Conservation (phyloP, 2,113 vertebrate species). For the Odocoileus hemionus region DNA sequence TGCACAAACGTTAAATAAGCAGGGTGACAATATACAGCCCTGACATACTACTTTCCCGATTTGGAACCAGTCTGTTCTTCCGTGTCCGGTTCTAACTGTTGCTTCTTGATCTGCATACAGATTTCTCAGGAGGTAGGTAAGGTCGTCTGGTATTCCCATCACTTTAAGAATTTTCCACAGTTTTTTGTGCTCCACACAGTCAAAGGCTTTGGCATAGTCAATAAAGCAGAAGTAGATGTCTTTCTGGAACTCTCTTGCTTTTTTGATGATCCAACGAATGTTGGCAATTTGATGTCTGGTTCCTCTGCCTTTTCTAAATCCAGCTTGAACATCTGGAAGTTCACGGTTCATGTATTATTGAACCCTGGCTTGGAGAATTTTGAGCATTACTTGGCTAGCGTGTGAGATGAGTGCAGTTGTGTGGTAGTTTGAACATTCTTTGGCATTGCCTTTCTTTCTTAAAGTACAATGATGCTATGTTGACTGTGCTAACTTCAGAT, state of each 20-base stretch:
- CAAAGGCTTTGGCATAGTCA: neutral
- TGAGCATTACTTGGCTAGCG: neutral
- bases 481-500: neutral
- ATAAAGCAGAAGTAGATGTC: neutral
- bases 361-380: neutral
- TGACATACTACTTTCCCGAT: neutral
- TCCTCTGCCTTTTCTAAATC: neutral
- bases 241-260: neutral
- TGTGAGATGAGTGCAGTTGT: neutral
- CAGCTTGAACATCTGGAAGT: neutral
- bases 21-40: neutral
- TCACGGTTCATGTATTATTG: neutral
- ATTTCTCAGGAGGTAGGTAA: neutral
- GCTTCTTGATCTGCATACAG: neutral
- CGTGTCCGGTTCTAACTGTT: neutral
- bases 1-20: neutral
- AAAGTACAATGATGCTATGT: neutral
- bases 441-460: neutral
- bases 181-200: neutral
- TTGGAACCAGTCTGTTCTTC: neutral
- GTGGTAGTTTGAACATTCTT: neutral
- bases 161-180: neutral
- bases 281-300: neutral
- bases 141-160: neutral
- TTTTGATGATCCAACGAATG: fast-evolving